Conservation (phyloP, 2,797 vertebrate species). For the Hipposideros larvatus region DNA sequence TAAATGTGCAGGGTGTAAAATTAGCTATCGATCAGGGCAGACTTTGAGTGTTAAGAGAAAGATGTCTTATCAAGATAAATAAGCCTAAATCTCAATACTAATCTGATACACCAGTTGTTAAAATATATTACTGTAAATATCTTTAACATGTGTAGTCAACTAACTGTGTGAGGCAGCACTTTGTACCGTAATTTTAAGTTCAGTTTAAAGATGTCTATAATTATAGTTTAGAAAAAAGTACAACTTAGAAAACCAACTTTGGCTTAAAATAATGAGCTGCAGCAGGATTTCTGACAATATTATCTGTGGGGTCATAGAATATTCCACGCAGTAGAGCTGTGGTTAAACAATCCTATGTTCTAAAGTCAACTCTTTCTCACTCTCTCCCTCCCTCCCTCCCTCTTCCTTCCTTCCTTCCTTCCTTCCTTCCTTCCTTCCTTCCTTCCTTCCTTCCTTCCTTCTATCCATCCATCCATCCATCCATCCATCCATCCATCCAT, state of each 20-base stretch:
- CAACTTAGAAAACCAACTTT: neutral
- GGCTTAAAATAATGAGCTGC: constrained; percentile 27
- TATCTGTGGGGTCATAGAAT: neutral
- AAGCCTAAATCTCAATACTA: neutral
- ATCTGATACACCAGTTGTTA: neutral
- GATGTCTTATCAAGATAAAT: neutral
- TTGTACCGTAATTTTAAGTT: constrained; percentile 34
- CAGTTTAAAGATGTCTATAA: constrained; percentile 28
- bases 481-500: neutral
- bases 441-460: neutral
- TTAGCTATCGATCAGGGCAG: neutral
- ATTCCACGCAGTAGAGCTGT: neutral
- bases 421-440: neutral
- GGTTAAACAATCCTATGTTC: neutral
- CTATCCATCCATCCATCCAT: neutral
- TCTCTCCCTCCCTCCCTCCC: neutral
- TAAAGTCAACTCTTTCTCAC: neutral
- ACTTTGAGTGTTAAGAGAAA: neutral
- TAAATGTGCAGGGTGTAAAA: neutral
- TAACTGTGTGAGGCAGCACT: neutral
- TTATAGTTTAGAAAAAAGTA: constrained; percentile 7
- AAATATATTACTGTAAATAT: neutral
- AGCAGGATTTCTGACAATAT: neutral
- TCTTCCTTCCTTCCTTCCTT: neutral
- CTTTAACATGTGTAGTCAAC: neutral